Base-by-base conservation (phyloP, 1,140 invertebrate genomes). In the Calycopis cecrops region DNA sequence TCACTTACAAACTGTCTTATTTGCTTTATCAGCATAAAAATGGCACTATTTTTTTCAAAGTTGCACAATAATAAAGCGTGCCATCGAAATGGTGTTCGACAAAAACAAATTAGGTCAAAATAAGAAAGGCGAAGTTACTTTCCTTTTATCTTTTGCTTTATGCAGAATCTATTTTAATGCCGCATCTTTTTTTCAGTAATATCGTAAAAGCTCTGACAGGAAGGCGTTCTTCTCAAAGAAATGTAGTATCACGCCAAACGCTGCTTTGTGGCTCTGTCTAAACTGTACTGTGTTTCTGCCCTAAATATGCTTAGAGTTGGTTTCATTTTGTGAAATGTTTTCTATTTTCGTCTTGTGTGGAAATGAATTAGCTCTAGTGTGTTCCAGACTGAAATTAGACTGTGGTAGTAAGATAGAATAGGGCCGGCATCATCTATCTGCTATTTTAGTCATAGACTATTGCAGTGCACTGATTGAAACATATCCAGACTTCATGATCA, bases 131-230 rank as follows among this genome's bases (percentile, higher is more conserved):
- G 16, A 34, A 50, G 16, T 16, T 17, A 10, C 21, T 28, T 50
- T 28, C 6, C 2, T 28, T 28, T 35, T 50, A 34, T 35, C 3
- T 34, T 10, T 35, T 33, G 34, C 14, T 35, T 50, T 35, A 35
- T 51, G 35, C 49, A 51, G 35, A 51, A 37, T 37, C 52, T 53
- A 44, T 53, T 40, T 53, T 44, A 28, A 14, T 33, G n/a, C n/a
- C 35, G 48, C 48, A 34, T 44, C 28, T 53, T 44, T 42, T 52
- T 52, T 53, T 53, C 51, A 53, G 52, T 53, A 35, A 53, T 53
- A 33, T 33, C 52, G 52, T 53, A 44, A 53, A 53, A 53, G 52
- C 52, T 33, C 38, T 53, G 52, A 42, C 52, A 53, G 52, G 21
- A 53, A 53, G 52, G 52, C 38, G 42, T 21, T 14, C 38, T 28